Evolutionary conservation across 2,113 vertebrate genomes (phyloP), one percentile per base, ranked within the genome.

Genomic region (Numenius arquata): DNA sequence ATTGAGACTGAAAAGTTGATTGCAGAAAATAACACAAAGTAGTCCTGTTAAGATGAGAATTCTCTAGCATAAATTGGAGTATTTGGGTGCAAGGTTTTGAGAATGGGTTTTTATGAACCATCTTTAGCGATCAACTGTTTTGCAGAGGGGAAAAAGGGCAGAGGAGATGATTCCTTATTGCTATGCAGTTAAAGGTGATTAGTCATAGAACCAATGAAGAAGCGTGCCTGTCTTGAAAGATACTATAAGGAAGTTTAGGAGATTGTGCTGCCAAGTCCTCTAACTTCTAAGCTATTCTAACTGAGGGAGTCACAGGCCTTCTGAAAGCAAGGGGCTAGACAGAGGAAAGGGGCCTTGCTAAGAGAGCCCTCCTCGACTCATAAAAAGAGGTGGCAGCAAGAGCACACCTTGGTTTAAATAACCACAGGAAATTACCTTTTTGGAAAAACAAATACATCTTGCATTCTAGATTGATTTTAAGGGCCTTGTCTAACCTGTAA

Each of bases 181-280:
- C 15, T 40, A 6, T 70, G 50, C 13, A 56, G 9, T 26, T 72
- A 4, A 43, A 79, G 13, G 17, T 53, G 36, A 34, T 65, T 73
- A 68, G 43, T 29, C 5, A 5, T 12, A n/a, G 58, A 36, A 40
- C 13, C 32, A 59, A 0, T 16, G 11, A 38, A 34, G 14, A 48
- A 61, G 5, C 29, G 19, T 21, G 34, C 9, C 38, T 65, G 58
- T 40, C 26, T 36, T 62, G 9, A 43, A 74, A n/a, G 36, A 14
- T 11, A 2, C 3, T 6, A 20, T n/a, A 7, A 43, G 34, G 74
- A 88, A 15, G 29, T 11, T 66, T 34, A 34, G 27, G 26, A 38
- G 23, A 30, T 34, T 10, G 5, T 1, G 0, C 41, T 89, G 32
- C 8, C 5, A 40, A 9, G 19, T 67, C 38, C 5, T 52, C 5